Conservation (phyloP, 2,113 vertebrate species). For the Calypte anna region DNA sequence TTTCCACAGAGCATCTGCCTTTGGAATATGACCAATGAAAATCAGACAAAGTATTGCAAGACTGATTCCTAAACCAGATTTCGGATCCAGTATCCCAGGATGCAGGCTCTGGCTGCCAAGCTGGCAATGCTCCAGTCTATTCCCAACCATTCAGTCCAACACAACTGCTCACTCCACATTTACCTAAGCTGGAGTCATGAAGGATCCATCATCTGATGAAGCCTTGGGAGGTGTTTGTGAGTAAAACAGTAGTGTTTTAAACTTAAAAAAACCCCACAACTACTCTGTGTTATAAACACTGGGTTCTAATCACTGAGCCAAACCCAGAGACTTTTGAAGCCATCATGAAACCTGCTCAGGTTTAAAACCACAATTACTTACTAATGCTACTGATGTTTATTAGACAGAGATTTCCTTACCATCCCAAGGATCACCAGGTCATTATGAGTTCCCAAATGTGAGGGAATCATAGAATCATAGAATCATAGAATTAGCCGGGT, state of each 20-base stretch:
- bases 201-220: not conserved
- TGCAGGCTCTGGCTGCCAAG: not conserved
- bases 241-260: not conserved
- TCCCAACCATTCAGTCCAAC: not conserved
- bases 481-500: too few relatives aligned
- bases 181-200: not conserved
- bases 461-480: too few relatives aligned
- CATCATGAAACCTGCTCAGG: not conserved
- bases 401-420: not conserved
- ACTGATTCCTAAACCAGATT: not conserved
- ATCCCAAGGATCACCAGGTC: not conserved
- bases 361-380: not conserved
- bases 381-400: not conserved
- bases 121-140: not conserved
- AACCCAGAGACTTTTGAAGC: not conserved
- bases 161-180: accelerated
- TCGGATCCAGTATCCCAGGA: not conserved
- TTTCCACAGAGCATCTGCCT: not conserved
- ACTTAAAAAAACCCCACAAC: not conserved
- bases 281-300: not conserved
- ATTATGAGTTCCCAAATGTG: not conserved
- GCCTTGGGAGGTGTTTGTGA: accelerated
- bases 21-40: not conserved
- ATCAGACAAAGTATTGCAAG: not conserved
- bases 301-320: not conserved